Conservation (phyloP, 2,888 invertebrate genomes). For the Tuta absoluta region DNA sequence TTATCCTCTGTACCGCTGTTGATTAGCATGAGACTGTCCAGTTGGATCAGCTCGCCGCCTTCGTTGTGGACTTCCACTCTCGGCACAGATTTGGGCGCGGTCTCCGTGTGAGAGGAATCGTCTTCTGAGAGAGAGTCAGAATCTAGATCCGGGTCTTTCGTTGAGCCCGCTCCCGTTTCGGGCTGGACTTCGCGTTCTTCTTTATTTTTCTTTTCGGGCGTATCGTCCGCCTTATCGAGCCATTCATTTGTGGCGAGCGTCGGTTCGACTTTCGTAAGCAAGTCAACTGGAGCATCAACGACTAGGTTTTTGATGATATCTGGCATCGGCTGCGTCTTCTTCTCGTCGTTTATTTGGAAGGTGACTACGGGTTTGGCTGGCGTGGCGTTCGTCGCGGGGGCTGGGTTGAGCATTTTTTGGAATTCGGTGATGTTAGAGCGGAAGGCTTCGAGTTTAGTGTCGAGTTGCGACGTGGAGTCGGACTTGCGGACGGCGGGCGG, state of each 20-base stretch:
- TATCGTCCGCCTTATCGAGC: conserved; percentile 70
- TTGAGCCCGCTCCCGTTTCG: conserved; percentile 44
- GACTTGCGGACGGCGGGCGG: conserved; percentile 89
- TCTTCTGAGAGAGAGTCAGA: conserved; percentile 81
- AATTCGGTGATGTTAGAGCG: conserved; percentile 93
- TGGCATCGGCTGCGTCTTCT: conserved; percentile 82
- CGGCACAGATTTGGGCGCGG: conserved; percentile 80
- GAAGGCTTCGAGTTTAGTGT: conserved; percentile 91
- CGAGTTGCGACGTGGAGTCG: conserved; percentile 90
- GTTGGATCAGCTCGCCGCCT: conserved; percentile 84
- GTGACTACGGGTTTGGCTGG: conserved; percentile 52
- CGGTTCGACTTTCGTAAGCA: conserved; percentile 63
- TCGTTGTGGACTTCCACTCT: conserved; percentile 87
- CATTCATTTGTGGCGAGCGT: conserved; percentile 57
- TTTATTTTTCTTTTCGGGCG: background rate
- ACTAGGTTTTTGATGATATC: conserved; percentile 78
- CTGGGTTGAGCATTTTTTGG: conserved; percentile 91
- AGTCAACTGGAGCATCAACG: conserved; percentile 64
- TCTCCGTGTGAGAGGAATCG: conserved; percentile 66
- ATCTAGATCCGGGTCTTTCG: conserved; percentile 76
- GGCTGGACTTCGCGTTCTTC: background rate
- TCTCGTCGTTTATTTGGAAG: conserved; percentile 59
- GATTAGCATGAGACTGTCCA: conserved; percentile 82
- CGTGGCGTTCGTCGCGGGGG: conserved; percentile 70
- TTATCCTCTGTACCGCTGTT: conserved; percentile 52